Percentiles rank a stretch among this genome's conserved stretches.
Evolutionary conservation across 2,888 invertebrate genomes (phyloP).

Genomic region (Ganaspis brasiliensis): DNA sequence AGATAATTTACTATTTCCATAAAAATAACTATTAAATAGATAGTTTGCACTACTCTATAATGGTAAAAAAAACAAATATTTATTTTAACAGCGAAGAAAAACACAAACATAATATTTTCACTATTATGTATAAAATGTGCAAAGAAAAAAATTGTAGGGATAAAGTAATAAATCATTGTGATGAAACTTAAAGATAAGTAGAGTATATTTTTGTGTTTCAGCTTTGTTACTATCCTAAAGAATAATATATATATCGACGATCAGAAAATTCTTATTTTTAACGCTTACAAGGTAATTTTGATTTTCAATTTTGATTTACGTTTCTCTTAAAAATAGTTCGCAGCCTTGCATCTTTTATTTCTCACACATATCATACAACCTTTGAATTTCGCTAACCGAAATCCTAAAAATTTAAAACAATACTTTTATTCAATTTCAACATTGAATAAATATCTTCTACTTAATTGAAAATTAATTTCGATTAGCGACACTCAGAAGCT

Average conservation of each 20-base stretch:
- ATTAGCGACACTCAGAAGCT: constrained; percentile 24
- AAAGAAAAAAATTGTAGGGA: constrained; percentile 38
- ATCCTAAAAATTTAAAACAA: background rate
- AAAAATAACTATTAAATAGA: background rate
- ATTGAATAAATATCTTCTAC: background rate
- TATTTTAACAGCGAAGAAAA: background rate
- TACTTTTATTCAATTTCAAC: constrained; percentile 3
- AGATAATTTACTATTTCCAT: too few species aligned
- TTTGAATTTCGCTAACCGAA: constrained; percentile 29
- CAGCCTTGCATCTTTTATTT: constrained; percentile 46
- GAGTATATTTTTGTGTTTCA: constrained; percentile 51
- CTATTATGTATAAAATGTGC: background rate
- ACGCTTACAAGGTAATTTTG: constrained; percentile 76
- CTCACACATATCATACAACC: constrained; percentile 5
- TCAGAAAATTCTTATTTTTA: constrained; percentile 69
- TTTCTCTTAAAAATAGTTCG: constrained; percentile 56
- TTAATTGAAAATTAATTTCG: background rate
- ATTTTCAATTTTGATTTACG: constrained; percentile 75
- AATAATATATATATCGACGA: constrained; percentile 74
- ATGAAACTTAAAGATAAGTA: constrained; percentile 46
- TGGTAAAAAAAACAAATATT: background rate
- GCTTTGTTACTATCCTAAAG: constrained; percentile 63
- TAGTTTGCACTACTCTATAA: background rate
- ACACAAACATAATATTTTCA: background rate
- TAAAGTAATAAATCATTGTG: constrained; percentile 1